These are phyloP conservation scores for Callimico goeldii DNA, from an alignment of 2,797 vertebrate genomes.

Conservation along the genomic window DNA sequence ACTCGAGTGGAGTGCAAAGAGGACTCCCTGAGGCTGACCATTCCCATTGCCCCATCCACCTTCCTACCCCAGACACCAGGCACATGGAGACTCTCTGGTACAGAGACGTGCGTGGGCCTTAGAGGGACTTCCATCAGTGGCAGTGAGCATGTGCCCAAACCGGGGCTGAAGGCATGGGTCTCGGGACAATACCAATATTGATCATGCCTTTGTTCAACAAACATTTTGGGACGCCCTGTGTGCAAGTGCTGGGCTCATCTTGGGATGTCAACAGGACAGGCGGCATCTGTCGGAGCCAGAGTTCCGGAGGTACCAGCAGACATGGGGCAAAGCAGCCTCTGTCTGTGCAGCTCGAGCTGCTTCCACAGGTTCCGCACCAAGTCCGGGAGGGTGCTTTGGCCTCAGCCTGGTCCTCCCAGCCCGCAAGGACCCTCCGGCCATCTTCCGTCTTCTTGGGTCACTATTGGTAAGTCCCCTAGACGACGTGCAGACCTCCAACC, in stretches of 20 bases:
- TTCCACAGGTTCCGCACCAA: fast-evolving
- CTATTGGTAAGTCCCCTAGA: not conserved
- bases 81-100: not conserved
- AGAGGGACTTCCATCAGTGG: not conserved
- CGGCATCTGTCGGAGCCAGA: fast-evolving
- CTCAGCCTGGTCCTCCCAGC: not conserved
- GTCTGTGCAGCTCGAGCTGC: not conserved
- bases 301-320: not conserved
- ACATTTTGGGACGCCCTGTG: not conserved
- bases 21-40: too few species aligned
- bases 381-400: not conserved
- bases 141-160: not conserved
- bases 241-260: too few species aligned
- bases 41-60: fast-evolving
- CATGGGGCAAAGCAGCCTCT: not conserved
- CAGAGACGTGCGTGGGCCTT: too few species aligned
- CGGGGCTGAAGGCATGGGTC: fast-evolving
- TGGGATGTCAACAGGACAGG: not conserved
- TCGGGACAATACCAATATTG: not conserved
- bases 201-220: not conserved
- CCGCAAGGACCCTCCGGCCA: not conserved
- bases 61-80: not conserved
- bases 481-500: not conserved
- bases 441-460: not conserved
- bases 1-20: not conserved